Evolutionary conservation across 2,888 invertebrate genomes (phyloP).

Genomic region (Argyresthia albistria): DNA sequence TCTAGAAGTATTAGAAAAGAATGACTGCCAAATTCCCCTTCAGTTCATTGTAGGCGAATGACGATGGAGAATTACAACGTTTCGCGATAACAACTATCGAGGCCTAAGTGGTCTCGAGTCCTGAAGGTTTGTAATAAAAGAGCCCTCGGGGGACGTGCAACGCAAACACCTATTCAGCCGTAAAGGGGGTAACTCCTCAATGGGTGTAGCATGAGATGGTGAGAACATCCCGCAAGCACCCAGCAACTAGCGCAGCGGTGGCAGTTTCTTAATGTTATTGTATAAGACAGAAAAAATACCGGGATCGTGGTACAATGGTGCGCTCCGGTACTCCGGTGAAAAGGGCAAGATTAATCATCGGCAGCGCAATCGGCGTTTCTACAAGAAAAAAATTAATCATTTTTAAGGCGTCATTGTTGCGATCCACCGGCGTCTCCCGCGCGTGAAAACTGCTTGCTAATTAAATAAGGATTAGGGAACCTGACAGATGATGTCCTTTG

Average conservation of each 20-base stretch:
- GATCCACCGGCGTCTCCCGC: conserved; percentile 34
- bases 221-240: conserved; percentile 32
- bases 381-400: conserved; percentile 64
- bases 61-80: conserved; percentile 68
- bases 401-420: conserved; percentile 64
- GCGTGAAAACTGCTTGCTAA: conserved; percentile 59
- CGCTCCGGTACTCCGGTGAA: conserved; percentile 25
- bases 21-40: conserved; percentile 55
- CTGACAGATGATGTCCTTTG: conserved; percentile 60
- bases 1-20: conserved; percentile 33
- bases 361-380: conserved; percentile 36
- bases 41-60: conserved; percentile 58
- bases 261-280: conserved; percentile 69
- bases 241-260: conserved; percentile 67
- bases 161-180: conserved; percentile 69
- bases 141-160: conserved; percentile 46
- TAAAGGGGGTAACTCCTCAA: conserved; percentile 43
- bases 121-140: conserved; percentile 36
- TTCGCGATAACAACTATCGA: conserved; percentile 68
- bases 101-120: conserved; percentile 63
- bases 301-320: conserved; percentile 55
- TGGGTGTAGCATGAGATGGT: conserved; percentile 50
- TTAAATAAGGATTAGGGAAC: conserved; percentile 65
- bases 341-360: conserved; percentile 68
- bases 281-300: conserved; percentile 66